phyloP scores from a whole-genome alignment of 2,797 vertebrate genomes.

The Lerista edwardsae region DNA sequence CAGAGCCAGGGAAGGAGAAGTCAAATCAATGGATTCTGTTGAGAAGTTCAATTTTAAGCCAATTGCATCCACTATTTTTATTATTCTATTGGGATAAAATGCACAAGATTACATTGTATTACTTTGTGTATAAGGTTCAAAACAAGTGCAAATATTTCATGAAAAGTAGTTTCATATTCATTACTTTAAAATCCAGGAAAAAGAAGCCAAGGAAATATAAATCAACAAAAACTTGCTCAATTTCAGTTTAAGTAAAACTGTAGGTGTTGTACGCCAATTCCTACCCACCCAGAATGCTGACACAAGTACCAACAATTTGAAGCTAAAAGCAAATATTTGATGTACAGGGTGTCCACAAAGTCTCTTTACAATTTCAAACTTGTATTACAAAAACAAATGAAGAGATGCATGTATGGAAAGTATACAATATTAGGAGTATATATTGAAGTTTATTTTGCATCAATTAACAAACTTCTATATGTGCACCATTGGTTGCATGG shows the following conservation, averaged over 20 bases:
- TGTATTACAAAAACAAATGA: too few species aligned
- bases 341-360: too few species aligned
- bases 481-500: too few species aligned
- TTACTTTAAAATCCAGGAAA: background rate
- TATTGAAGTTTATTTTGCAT: too few species aligned
- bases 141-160: background rate
- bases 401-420: too few species aligned
- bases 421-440: too few species aligned
- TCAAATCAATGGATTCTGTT: constrained; percentile 71
- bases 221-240: background rate
- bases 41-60: constrained; percentile 83
- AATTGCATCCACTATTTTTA: constrained; percentile 85
- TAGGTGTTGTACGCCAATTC: background rate
- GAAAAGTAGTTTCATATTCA: constrained; percentile 1
- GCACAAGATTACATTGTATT: constrained; percentile 12
- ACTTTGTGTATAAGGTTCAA: constrained; percentile 11
- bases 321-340: background rate
- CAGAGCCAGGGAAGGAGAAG: constrained; percentile 82
- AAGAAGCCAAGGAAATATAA: background rate
- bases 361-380: too few species aligned
- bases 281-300: background rate
- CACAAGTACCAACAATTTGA: background rate
- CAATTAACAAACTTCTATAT: too few species aligned
- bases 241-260: constrained; percentile 1
- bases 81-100: constrained; percentile 80